A percentile compares a stretch with the other conserved stretches of the same genome.
phyloP scores from a whole-genome alignment of 2,797 vertebrate species.

The Cyclura pinguis region DNA sequence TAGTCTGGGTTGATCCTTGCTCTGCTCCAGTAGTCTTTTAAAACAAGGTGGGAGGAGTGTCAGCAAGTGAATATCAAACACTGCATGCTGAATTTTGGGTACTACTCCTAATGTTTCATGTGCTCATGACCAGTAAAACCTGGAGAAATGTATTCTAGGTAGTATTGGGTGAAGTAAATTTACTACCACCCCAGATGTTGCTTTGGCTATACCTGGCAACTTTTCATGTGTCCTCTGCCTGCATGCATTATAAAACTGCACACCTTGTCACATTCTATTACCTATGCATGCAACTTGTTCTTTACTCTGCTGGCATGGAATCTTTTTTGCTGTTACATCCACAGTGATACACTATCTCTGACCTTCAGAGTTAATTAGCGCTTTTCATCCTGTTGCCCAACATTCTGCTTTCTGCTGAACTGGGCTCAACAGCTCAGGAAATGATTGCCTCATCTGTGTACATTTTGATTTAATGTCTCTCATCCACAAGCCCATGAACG shows the following conservation, averaged over 20 bases:
- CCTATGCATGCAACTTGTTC: slow-evolving; percentile 15
- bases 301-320: background rate
- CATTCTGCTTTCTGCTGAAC: slow-evolving; percentile 21
- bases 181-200: background rate
- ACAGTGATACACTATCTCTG: slow-evolving; percentile 14
- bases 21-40: background rate
- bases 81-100: background rate
- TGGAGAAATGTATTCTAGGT: background rate
- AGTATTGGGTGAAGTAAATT: background rate
- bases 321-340: slow-evolving; percentile 42
- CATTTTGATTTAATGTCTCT: slow-evolving; percentile 15
- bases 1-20: background rate
- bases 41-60: background rate
- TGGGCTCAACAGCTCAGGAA: background rate
- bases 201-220: background rate
- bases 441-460: background rate
- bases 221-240: slow-evolving; percentile 25
- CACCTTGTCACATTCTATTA: slow-evolving; percentile 61
- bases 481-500: background rate
- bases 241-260: slow-evolving; percentile 39
- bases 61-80: background rate
- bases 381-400: slow-evolving; percentile 37
- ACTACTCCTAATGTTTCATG: background rate
- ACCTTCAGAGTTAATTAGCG: slow-evolving; percentile 64
- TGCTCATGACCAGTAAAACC: background rate